Base-by-base conservation (phyloP, 2,797 vertebrate genomes). In the Brachymystax lenok region DNA sequence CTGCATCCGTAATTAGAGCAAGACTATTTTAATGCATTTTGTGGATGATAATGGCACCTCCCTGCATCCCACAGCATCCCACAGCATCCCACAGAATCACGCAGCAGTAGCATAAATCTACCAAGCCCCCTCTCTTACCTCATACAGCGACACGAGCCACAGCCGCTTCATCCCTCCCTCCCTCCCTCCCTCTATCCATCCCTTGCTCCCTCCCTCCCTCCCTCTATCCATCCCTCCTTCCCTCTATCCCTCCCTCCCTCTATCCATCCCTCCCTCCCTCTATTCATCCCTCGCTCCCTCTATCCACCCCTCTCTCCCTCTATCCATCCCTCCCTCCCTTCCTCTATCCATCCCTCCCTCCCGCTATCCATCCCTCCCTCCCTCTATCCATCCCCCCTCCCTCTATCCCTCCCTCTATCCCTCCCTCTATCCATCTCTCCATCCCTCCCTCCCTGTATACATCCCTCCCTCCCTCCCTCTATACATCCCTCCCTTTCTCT, bases 21-120 rank as follows among this genome's bases (percentile, higher is more conserved):
- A 80, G 80, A 78, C 88, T 89, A 91, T 91, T 84, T 89, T 88
- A 90, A 92, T 89, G 84, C 80, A 84, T 89, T 91, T 86, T 82
- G 76, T 87, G 78, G 74, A 81, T 56, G 79, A 82, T 85, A 87
- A 89, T 86, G 80, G 75, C 77, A 71, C 75, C 70, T 78, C 71
- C 73, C 69, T 75, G 77, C 35, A 30, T 79, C 59, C 21, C 59
- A 63, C 21, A 63, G 59, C 59, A 63, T 61, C 56, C 19, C 56
- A 3, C 19, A n/a, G 56, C 56, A 61, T 63, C 59, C 21, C 10
- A 24, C 59, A 63, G 7, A 8, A 7, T 63, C 80, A 79, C 46
- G 63, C 74, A 52, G 51, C 67, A 68, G 14, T 54, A 24, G 40
- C 72, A 77, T 82, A 77, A 77, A 80, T 86, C 71, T 76, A 40